phyloP scores from a whole-genome alignment of 2,888 invertebrate genomes.

The Orchesellides sinensis region DNA sequence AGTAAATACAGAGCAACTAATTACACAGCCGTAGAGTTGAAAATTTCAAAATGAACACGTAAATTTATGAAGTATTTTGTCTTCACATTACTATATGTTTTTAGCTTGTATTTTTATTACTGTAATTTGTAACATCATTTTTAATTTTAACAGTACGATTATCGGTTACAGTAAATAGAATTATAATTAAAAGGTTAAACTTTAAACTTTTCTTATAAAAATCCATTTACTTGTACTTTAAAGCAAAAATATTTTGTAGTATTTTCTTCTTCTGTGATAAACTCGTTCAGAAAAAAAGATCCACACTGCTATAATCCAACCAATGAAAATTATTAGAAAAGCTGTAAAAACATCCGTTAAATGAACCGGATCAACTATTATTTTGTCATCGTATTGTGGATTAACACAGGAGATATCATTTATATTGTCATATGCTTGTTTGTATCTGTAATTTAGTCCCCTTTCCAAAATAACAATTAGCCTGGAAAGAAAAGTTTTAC shows the following conservation, averaged over 20 bases:
- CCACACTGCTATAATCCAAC: constrained; percentile 23
- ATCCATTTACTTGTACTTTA: too few relatives aligned
- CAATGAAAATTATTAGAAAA: constrained; percentile 50
- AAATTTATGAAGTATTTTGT: too few relatives aligned
- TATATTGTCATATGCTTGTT: constrained; percentile 37
- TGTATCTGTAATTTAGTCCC: constrained; percentile 58
- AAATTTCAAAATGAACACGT: too few relatives aligned
- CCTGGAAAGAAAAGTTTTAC: constrained; percentile 2
- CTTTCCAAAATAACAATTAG: constrained; percentile 57
- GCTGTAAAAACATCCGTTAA: constrained; percentile 59
- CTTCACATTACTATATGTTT: too few relatives aligned
- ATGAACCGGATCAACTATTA: constrained; percentile 42
- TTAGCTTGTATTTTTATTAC: too few relatives aligned
- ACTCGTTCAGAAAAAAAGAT: constrained; percentile 30
- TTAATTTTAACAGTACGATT: too few relatives aligned
- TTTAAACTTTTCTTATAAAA: too few relatives aligned
- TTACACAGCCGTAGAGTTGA: too few relatives aligned
- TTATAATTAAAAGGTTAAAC: too few relatives aligned
- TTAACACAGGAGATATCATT: constrained; percentile 34
- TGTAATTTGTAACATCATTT: too few relatives aligned
- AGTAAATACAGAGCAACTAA: too few relatives aligned
- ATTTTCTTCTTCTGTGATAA: constrained; percentile 14
- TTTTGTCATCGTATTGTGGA: neutral
- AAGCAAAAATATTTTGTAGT: neutral
- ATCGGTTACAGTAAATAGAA: too few relatives aligned